Conservation (phyloP, 2,113 vertebrate genomes). For the Charadrius vociferus region DNA sequence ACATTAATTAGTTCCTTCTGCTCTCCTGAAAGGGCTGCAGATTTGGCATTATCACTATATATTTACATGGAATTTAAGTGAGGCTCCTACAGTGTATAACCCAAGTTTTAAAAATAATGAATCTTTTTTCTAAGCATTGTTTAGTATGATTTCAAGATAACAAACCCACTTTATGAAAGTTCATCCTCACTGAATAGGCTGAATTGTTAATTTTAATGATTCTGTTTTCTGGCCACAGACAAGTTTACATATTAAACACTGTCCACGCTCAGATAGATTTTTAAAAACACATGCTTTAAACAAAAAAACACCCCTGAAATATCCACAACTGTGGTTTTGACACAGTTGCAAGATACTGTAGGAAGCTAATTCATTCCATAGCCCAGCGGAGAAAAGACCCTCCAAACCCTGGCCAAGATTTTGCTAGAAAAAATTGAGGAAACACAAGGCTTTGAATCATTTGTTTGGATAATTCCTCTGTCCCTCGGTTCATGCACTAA, state of each 20-base stretch:
- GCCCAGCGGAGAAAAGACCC: not conserved
- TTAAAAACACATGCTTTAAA: not conserved
- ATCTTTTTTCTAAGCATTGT: not conserved
- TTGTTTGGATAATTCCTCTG: not conserved
- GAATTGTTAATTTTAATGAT: not conserved
- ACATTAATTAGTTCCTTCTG: not conserved
- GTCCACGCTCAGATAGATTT: not conserved
- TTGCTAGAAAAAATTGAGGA: not conserved
- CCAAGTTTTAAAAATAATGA: not conserved
- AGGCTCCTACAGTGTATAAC: not conserved
- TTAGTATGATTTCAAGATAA: not conserved
- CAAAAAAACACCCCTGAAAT: not conserved
- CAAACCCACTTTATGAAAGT: not conserved
- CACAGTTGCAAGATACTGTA: not conserved
- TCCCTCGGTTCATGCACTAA: not conserved
- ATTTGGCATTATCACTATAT: not conserved
- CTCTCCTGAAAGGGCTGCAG: not conserved
- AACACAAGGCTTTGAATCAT: not conserved
- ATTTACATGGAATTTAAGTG: not conserved
- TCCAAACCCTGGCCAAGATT: not conserved
- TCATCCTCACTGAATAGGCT: not conserved
- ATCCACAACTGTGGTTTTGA: not conserved
- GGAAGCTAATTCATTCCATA: not conserved
- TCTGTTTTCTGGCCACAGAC: not conserved
- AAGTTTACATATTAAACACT: not conserved